Conservation (phyloP, 2,113 vertebrate species). For the Gymnocephalus cernua region DNA sequence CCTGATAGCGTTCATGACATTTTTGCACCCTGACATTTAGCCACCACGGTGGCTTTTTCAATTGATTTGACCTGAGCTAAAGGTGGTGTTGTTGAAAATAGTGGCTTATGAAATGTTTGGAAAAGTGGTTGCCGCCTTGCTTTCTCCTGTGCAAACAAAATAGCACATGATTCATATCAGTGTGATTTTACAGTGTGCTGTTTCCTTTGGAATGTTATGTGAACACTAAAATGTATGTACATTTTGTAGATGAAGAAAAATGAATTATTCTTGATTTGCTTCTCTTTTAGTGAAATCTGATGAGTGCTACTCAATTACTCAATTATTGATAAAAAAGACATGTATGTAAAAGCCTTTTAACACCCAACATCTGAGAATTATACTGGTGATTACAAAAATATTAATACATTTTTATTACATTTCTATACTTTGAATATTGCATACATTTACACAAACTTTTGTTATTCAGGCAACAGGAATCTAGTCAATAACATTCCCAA, state of each 20-base stretch:
- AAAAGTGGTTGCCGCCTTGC: not conserved
- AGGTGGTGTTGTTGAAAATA: slow-evolving; percentile 1
- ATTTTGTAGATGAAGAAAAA: not conserved
- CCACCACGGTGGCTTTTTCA: slow-evolving; percentile 8
- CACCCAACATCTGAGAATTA: not conserved
- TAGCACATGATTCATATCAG: not conserved
- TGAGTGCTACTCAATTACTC: not conserved
- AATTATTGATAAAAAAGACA: not conserved
- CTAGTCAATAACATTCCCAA: not conserved
- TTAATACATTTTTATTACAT: too few species aligned
- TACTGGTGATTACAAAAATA: not conserved
- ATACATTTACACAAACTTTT: not conserved
- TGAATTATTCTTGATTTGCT: not conserved
- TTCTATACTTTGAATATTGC: not conserved
- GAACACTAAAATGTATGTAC: not conserved
- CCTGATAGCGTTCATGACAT: slow-evolving; percentile 36
- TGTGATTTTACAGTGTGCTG: not conserved
- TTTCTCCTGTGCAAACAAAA: not conserved
- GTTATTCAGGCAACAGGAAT: not conserved
- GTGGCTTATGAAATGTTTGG: not conserved
- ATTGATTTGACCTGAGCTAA: slow-evolving; percentile 12
- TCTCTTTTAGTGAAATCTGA: not conserved
- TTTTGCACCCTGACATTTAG: slow-evolving; percentile 60
- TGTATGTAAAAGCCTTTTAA: not conserved
- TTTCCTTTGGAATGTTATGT: not conserved